A percentile compares a stretch with the other conserved stretches of the same genome.
phyloP scores from a whole-genome alignment of 2,888 invertebrate genomes.

The Gerris lacustris region DNA sequence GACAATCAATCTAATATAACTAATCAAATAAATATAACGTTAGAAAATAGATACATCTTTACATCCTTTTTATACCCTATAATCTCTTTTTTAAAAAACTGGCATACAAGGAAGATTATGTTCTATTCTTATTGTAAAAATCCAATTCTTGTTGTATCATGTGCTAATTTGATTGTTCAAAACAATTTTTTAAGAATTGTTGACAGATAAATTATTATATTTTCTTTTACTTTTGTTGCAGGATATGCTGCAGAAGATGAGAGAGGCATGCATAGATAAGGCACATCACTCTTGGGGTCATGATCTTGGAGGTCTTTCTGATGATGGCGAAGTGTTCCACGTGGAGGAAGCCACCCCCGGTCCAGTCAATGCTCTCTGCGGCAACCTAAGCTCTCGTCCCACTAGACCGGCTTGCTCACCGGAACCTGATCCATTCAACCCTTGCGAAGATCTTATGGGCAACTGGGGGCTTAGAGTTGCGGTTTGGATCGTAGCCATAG shows the following conservation, averaged over 20 bases:
- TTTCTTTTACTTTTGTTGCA: conserved; percentile 2
- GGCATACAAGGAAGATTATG: too few relatives aligned
- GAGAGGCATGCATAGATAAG: conserved; percentile 13
- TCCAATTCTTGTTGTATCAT: too few relatives aligned
- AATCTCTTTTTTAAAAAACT: too few relatives aligned
- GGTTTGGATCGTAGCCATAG: conserved; percentile 48
- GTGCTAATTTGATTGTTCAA: too few relatives aligned
- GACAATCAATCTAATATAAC: too few relatives aligned
- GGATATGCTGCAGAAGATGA: conserved; percentile 21
- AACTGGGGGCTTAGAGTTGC: conserved; percentile 44
- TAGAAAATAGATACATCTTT: too few relatives aligned
- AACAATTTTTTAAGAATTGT: too few relatives aligned
- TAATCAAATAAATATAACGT: too few relatives aligned
- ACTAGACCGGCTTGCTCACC: conserved; percentile 41
- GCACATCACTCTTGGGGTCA: neutral
- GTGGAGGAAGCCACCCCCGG: conserved; percentile 18
- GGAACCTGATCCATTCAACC: conserved; percentile 49
- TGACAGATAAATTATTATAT: too few relatives aligned
- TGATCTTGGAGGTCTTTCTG: neutral
- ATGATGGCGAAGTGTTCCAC: conserved; percentile 1
- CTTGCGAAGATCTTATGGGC: conserved; percentile 54
- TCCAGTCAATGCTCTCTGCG: conserved; percentile 31
- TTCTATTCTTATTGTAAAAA: too few relatives aligned
- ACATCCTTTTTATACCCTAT: too few relatives aligned
- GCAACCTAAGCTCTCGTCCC: conserved; percentile 31